Percentiles rank a stretch among this genome's conserved stretches.
These are phyloP conservation scores for Staurois parvus DNA, from an alignment of 2,797 vertebrate species.

Conservation along the genomic window DNA sequence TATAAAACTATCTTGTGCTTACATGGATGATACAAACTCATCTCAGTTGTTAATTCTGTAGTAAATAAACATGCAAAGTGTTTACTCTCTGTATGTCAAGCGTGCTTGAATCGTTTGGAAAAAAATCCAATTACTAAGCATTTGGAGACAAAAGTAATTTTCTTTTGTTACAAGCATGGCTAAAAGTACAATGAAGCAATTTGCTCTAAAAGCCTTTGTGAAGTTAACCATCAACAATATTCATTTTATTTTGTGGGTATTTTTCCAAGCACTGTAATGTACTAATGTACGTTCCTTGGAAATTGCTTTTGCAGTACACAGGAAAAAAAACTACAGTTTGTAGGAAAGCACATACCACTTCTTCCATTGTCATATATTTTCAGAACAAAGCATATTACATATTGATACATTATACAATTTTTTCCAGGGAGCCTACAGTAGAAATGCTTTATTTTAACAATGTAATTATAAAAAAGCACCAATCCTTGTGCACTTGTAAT, in stretches of 20 bases:
- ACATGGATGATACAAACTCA: not conserved
- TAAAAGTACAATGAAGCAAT: constrained; percentile 33
- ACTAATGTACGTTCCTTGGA: not conserved
- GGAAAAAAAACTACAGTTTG: not conserved
- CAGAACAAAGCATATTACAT: too few species aligned
- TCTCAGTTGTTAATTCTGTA: not conserved
- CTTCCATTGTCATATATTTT: not conserved
- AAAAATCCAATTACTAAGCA: constrained; percentile 34
- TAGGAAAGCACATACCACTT: not conserved
- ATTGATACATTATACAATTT: too few species aligned
- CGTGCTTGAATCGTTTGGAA: constrained; percentile 13
- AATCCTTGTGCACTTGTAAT: too few species aligned
- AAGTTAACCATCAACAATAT: constrained; percentile 17
- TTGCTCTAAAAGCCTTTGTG: not conserved
- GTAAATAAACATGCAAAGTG: constrained; percentile 8
- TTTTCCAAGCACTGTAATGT: constrained; percentile 15
- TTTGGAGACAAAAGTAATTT: constrained; percentile 25
- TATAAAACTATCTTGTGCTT: not conserved
- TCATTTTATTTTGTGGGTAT: constrained; percentile 1
- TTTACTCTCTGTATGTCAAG: constrained; percentile 2
- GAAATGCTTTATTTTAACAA: too few species aligned
- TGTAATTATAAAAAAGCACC: too few species aligned
- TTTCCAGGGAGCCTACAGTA: too few species aligned
- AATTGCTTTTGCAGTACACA: constrained; percentile 26
- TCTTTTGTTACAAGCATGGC: constrained; percentile 22